phyloP scores from a whole-genome alignment of 2,113 vertebrate genomes.

The sheep (Ovis aries) region ARS-UI_Ramb_v3.0 NC_056056.1:145009501-145010000 shows the following conservation, averaged over 20 bases:
- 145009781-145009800: background rate
- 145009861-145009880: background rate
- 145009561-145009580: background rate
- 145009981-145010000: background rate
- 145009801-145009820: background rate
- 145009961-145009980: background rate
- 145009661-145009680: background rate
- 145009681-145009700: background rate
- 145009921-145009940: background rate
- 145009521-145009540: background rate
- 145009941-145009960: background rate
- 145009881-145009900: background rate
- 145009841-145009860: background rate
- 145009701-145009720: background rate
- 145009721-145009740: background rate
- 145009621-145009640: background rate
- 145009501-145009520: background rate
- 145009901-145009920: background rate
- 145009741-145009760: background rate
- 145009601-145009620: background rate
- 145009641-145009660: background rate
- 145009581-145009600: background rate
- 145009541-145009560: background rate
- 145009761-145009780: background rate
- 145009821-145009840: background rate